Evolutionary conservation across 2,113 vertebrate species (phyloP).

Genomic region (Nothoprocta perdicaria): DNA sequence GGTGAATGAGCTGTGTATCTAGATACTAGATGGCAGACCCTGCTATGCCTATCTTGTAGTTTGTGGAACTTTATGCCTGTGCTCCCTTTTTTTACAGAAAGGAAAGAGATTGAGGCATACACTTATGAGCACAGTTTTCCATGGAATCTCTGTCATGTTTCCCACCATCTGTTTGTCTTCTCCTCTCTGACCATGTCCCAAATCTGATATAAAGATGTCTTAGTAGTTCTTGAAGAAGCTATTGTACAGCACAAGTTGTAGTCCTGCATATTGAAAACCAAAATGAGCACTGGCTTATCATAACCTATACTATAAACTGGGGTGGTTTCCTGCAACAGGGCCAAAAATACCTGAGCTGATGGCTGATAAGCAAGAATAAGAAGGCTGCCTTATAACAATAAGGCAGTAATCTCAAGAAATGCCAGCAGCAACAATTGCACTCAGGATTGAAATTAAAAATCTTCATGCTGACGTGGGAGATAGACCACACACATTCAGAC

Average conservation of each 20-base stretch:
- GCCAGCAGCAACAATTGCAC: not conserved
- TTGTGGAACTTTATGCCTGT: not conserved
- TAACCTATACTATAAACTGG: not conserved
- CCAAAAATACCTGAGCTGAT: not conserved
- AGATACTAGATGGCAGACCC: not conserved
- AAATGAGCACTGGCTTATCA: fast-evolving
- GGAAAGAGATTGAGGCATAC: not conserved
- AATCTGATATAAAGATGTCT: not conserved
- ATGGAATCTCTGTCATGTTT: not conserved
- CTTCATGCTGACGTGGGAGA: not conserved
- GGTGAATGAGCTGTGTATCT: not conserved
- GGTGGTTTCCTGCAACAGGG: not conserved
- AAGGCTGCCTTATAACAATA: not conserved
- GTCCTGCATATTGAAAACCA: not conserved
- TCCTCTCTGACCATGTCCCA: not conserved
- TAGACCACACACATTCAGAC: fast-evolving
- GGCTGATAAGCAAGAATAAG: not conserved
- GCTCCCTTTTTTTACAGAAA: not conserved
- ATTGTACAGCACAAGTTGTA: not conserved
- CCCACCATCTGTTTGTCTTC: not conserved
- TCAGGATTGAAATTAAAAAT: not conserved
- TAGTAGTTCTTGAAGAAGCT: not conserved
- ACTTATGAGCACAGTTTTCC: not conserved
- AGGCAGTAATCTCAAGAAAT: not conserved
- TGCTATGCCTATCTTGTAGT: not conserved